Evolutionary conservation across 2,797 vertebrate genomes (phyloP).

Genomic region (Pseudotriccus pelzelni): DNA sequence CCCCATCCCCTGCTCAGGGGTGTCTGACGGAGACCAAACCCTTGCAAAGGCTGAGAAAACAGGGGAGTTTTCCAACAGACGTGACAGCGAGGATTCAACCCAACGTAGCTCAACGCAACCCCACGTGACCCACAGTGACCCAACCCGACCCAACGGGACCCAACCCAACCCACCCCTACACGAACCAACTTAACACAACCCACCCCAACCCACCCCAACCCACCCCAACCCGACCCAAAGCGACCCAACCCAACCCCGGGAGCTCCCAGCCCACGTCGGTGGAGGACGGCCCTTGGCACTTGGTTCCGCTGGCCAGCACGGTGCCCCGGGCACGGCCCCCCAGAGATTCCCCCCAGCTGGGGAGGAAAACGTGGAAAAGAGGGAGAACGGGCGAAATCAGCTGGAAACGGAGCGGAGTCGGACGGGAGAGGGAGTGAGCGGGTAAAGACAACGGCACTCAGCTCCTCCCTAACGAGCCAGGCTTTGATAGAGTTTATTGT

Average conservation of each 20-base stretch:
- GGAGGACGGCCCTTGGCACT: not conserved
- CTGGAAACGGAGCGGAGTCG: not conserved
- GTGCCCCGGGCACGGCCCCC: not conserved
- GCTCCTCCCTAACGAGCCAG: not conserved
- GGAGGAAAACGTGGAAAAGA: not conserved
- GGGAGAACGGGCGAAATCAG: not conserved
- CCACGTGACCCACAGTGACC: too few relatives aligned
- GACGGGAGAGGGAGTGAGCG: not conserved
- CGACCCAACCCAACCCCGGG: not conserved
- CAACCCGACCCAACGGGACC: fast-evolving
- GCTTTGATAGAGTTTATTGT: not conserved
- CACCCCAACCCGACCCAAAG: not conserved
- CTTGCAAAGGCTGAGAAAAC: not conserved
- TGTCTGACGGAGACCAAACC: not conserved
- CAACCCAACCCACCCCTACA: fast-evolving
- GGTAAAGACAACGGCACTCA: not conserved
- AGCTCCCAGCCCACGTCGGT: fast-evolving
- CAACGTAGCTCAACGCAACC: not conserved
- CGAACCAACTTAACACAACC: not conserved
- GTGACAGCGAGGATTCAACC: fast-evolving
- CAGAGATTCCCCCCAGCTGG: fast-evolving
- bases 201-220: fast-evolving
- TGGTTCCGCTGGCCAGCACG: fast-evolving
- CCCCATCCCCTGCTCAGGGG: not conserved
- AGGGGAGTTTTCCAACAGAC: not conserved